Evolutionary conservation across 2,797 vertebrate genomes (phyloP).

Genomic region (Liparis tanakae): DNA sequence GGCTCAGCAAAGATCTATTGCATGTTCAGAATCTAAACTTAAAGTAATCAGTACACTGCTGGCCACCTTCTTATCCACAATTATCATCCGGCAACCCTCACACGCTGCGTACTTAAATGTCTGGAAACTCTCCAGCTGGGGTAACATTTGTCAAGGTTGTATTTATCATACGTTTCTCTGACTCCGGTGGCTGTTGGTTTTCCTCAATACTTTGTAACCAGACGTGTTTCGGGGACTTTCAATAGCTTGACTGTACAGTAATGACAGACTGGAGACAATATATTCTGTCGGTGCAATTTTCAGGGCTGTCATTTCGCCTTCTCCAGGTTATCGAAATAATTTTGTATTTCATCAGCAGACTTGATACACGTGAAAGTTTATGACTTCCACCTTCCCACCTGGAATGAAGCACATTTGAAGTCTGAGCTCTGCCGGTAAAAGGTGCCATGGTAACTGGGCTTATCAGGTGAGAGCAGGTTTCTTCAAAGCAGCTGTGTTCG

Average conservation of each 20-base stretch:
- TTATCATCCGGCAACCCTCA: neutral
- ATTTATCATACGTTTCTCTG: neutral
- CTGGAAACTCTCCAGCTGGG: neutral
- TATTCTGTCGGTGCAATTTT: neutral
- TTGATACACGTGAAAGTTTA: constrained; percentile 53
- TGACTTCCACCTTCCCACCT: constrained; percentile 59
- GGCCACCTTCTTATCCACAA: neutral
- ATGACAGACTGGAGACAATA: neutral
- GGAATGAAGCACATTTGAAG: constrained; percentile 75
- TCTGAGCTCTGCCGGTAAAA: constrained; percentile 58
- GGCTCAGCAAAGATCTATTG: constrained; percentile 5
- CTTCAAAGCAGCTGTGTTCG: constrained; percentile 73
- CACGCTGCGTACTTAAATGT: neutral
- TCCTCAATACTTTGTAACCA: neutral
- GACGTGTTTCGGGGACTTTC: neutral
- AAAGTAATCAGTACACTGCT: constrained; percentile 12
- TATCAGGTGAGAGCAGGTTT: constrained; percentile 82
- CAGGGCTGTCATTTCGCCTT: neutral
- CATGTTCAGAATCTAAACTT: constrained; percentile 13
- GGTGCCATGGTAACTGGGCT: constrained; percentile 72
- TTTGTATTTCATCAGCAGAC: constrained; percentile 34
- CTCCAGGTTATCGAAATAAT: constrained; percentile 35
- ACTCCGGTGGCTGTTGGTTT: neutral
- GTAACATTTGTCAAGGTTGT: neutral
- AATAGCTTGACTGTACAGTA: neutral